Evolutionary conservation across 1,140 invertebrate species (phyloP).

Genomic region (Nasonia longicornis): DNA sequence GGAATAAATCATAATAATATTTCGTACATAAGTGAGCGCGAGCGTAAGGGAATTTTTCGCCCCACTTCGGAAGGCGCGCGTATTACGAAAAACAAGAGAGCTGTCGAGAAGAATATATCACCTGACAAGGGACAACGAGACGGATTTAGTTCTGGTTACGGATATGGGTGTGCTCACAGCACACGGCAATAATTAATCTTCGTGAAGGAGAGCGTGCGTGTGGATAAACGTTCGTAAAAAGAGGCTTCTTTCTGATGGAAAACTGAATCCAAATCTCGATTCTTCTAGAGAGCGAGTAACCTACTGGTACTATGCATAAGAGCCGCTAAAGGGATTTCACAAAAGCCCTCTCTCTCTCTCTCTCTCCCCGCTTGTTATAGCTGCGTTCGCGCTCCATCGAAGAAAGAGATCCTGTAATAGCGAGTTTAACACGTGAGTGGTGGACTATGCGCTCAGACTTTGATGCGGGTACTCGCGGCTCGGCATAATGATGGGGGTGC

Average conservation of each 20-base stretch:
- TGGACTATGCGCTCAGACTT: neutral
- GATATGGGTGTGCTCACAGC: too few species aligned
- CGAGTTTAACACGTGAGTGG: neutral
- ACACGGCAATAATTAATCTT: too few species aligned
- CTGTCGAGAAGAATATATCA: neutral
- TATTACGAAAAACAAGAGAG: neutral
- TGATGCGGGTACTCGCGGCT: neutral
- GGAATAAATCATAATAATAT: conserved; percentile 14
- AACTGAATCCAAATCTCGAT: too few species aligned
- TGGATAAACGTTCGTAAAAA: too few species aligned
- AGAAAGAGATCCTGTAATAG: neutral
- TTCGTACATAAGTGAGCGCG: neutral
- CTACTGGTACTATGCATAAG: neutral
- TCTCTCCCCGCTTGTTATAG: neutral
- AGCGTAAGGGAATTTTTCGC: neutral
- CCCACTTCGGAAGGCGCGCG: neutral
- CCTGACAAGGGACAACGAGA: too few species aligned
- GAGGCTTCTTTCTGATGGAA: too few species aligned
- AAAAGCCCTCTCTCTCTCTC: neutral
- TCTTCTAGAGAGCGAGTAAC: neutral
- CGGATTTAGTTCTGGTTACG: too few species aligned
- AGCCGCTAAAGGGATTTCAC: neutral
- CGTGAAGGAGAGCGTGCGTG: too few species aligned
- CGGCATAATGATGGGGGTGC: neutral
- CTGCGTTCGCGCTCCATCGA: neutral